phyloP scores from a whole-genome alignment of 2,113 vertebrate species.

The Vicugna pacos region DNA sequence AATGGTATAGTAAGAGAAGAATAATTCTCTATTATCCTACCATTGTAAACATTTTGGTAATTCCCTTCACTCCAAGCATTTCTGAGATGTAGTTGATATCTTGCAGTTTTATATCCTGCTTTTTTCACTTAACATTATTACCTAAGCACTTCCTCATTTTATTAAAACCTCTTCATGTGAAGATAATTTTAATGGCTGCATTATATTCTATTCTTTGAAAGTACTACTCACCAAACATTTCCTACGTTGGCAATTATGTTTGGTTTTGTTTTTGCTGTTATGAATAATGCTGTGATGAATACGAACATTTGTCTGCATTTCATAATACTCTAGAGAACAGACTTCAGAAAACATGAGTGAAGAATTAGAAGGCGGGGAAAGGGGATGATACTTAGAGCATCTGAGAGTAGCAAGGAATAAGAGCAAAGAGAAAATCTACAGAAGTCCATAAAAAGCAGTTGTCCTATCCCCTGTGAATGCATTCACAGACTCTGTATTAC shows the following conservation, averaged over 20 bases:
- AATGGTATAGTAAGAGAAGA: background rate
- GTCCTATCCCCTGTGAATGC: background rate
- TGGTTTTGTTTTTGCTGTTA: background rate
- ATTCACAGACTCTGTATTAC: background rate
- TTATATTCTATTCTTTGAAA: conserved; percentile 38
- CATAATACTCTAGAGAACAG: background rate
- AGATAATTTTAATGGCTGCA: conserved; percentile 26
- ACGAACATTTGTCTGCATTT: background rate
- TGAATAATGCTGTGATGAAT: conserved; percentile 11
- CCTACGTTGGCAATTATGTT: background rate
- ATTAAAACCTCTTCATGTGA: conserved; percentile 18
- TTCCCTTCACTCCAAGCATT: background rate
- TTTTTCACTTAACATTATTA: background rate
- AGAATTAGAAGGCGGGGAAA: background rate
- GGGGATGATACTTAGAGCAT: background rate
- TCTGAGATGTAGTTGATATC: background rate
- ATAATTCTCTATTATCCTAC: background rate
- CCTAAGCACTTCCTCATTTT: background rate
- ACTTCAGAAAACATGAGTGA: conserved; percentile 24
- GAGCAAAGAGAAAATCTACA: background rate
- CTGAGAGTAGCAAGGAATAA: background rate
- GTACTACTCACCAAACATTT: conserved; percentile 25
- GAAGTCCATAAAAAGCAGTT: background rate
- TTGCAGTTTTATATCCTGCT: background rate
- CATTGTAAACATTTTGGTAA: conserved; percentile 2